Evolutionary conservation across 2,888 invertebrate genomes (phyloP).

Genomic region (Hyppa rectilinea): DNA sequence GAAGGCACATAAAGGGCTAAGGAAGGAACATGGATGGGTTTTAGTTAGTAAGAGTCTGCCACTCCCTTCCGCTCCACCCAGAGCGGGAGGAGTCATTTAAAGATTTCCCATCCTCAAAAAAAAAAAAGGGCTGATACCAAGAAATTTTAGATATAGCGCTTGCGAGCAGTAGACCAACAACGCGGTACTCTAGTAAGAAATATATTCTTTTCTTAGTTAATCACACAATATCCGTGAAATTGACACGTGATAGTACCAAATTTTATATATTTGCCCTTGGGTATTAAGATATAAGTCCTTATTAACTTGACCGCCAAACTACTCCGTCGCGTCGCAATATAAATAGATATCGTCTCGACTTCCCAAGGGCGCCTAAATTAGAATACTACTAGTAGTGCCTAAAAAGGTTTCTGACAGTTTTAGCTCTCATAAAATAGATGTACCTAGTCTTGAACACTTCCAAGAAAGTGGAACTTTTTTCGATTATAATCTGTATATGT

Average conservation of each 20-base stretch:
- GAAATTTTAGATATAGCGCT: no score
- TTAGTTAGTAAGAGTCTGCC: no score
- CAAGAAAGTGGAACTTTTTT: not conserved
- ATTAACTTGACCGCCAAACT: not conserved
- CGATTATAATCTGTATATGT: no score
- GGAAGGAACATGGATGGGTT: no score
- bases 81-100: no score
- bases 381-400: conserved; percentile 13
- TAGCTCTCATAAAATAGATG: not conserved
- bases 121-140: no score
- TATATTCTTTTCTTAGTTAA: not conserved
- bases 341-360: conserved; percentile 23
- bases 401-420: conserved; percentile 10
- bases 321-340: not conserved
- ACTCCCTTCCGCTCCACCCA: no score
- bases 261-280: not conserved
- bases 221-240: not conserved
- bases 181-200: no score
- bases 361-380: conserved; percentile 23
- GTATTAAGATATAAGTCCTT: not conserved
- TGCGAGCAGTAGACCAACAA: no score
- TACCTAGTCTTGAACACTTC: not conserved
- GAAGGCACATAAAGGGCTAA: no score
- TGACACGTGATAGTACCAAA: not conserved
- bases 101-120: no score